Percentiles rank a stretch among this genome's conserved stretches.
Evolutionary conservation across 2,888 invertebrate species (phyloP).

Genomic region (Fissipunctia ypsillon): DNA sequence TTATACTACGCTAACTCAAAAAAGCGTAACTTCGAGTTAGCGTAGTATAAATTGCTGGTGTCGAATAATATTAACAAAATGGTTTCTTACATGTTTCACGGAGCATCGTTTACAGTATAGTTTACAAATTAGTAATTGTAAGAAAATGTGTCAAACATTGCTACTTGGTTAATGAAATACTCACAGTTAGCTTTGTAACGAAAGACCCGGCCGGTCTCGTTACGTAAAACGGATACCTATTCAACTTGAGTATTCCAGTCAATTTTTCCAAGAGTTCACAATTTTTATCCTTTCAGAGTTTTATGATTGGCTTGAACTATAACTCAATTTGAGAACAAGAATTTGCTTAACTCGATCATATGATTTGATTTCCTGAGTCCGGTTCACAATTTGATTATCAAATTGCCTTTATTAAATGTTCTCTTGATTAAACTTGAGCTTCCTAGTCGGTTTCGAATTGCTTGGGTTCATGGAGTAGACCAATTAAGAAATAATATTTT

Average conservation of each 20-base stretch:
- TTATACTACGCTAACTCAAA: too few relatives aligned
- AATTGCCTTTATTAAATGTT: slow-evolving; percentile 64
- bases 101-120: too few relatives aligned
- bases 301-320: slow-evolving; percentile 44
- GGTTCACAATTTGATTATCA: slow-evolving; percentile 56
- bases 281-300: slow-evolving; percentile 37
- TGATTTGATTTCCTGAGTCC: slow-evolving; percentile 61
- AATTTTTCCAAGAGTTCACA: slow-evolving; percentile 10
- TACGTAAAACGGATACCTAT: too few relatives aligned
- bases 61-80: too few relatives aligned
- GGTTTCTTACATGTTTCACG: too few relatives aligned
- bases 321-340: slow-evolving; percentile 52
- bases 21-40: too few relatives aligned
- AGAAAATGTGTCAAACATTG: too few relatives aligned
- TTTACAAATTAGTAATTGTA: too few relatives aligned
- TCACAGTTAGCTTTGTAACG: too few relatives aligned
- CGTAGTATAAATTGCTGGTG: too few relatives aligned
- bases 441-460: slow-evolving; percentile 58
- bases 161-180: too few relatives aligned
- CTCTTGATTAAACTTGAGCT: slow-evolving; percentile 50
- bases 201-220: too few relatives aligned
- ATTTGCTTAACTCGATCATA: slow-evolving; percentile 54
- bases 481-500: slow-evolving; percentile 46
- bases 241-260: slow-evolving; percentile 7
- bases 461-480: slow-evolving; percentile 35